Conservation (phyloP, 2,888 invertebrate genomes). For the Pheosia tremula region DNA sequence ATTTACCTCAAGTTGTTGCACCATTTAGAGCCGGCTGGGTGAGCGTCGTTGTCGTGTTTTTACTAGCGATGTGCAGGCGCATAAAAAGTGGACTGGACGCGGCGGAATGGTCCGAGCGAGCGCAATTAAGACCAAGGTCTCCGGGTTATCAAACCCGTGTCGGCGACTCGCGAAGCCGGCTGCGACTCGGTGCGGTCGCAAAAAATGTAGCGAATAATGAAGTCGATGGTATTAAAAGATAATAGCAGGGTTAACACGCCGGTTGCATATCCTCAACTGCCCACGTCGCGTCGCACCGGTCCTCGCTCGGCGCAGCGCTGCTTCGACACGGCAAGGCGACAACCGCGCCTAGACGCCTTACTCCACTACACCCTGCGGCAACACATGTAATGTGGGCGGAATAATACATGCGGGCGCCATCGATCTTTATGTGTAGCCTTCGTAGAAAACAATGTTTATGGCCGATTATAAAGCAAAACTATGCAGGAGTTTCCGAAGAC, state of each 20-base stretch:
- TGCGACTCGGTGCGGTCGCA: conserved; percentile 74
- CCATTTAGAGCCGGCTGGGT: conserved; percentile 69
- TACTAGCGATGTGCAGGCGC: conserved; percentile 82
- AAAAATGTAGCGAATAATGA: conserved; percentile 81
- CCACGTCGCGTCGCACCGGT: conserved; percentile 42
- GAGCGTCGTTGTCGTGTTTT: conserved; percentile 73
- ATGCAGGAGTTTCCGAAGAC: conserved; percentile 56
- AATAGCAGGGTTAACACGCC: conserved; percentile 75
- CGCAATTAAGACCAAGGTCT: conserved; percentile 85
- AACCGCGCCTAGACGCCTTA: conserved; percentile 33
- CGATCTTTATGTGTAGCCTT: conserved; percentile 23
- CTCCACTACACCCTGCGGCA: conserved; percentile 27
- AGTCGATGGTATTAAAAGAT: conserved; percentile 82
- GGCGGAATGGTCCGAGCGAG: conserved; percentile 80
- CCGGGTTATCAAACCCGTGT: conserved; percentile 83
- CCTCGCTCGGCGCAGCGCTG: conserved; percentile 42
- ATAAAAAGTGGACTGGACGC: conserved; percentile 82
- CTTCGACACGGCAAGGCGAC: conserved; percentile 38
- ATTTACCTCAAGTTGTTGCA: conserved; percentile 62
- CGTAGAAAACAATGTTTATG: conserved; percentile 21
- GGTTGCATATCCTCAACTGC: conserved; percentile 63
- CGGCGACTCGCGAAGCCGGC: conserved; percentile 70
- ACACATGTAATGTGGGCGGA: conserved; percentile 25
- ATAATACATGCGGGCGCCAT: conserved; percentile 25
- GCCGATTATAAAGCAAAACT: conserved; percentile 37